Evolutionary conservation across 92 coral and sea anemone genomes (phyloP).

Genomic region (Actinostola sp.): DNA sequence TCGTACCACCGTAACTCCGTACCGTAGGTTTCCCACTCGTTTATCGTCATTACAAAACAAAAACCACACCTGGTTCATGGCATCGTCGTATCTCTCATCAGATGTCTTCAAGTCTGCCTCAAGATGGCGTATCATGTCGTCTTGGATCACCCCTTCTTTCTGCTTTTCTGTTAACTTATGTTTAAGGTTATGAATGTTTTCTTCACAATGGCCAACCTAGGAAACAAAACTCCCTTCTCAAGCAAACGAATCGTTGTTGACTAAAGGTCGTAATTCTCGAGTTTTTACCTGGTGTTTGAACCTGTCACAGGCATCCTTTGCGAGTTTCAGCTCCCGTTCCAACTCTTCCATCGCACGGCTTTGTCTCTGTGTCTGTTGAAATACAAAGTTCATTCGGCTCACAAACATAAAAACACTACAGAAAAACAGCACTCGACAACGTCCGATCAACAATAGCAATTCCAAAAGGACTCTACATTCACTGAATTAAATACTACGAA

Average conservation of each 20-base stretch:
- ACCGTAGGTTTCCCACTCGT: no score
- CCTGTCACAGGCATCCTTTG: conserved; percentile 89
- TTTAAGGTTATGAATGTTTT: conserved; percentile 81
- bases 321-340: conserved; percentile 76
- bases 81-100: conserved; percentile 73
- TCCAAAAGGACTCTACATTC: no score
- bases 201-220: conserved; percentile 96
- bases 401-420: no score
- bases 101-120: conserved; percentile 73
- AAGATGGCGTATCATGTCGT: conserved; percentile 74
- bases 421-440: no score
- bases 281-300: conserved; percentile 90
- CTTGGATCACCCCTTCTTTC: conserved; percentile 84
- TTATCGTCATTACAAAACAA: no score
- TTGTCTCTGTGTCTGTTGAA: conserved; percentile 76
- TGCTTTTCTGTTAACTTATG: conserved; percentile 92
- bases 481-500: no score
- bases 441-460: no score
- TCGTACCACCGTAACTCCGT: no score
- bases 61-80: conserved; percentile 75
- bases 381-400: neutral
- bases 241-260: no score
- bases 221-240: neutral
- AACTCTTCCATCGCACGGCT: conserved; percentile 86
- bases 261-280: no score